Evolutionary conservation across 2,888 invertebrate genomes (phyloP).

Genomic region (Caenorhabditis auriculariae): DNA sequence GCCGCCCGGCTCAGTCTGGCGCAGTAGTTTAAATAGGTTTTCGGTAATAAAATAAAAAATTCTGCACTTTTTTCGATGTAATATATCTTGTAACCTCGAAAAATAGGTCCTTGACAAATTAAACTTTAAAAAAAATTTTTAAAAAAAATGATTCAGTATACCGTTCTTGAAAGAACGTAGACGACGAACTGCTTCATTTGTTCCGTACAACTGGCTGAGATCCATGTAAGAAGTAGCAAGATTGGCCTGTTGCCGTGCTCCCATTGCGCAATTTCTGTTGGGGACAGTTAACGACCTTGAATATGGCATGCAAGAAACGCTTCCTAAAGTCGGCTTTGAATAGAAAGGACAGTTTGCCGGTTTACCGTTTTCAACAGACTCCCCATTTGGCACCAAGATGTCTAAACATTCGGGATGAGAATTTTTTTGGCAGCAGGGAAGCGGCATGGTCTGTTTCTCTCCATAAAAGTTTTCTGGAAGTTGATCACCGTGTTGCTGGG

Average conservation of each 20-base stretch:
- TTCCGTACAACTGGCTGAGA: conserved; percentile 82
- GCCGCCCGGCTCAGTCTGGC: no score
- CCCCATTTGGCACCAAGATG: conserved; percentile 67
- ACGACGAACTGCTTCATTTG: conserved; percentile 76
- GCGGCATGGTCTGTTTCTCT: conserved; percentile 71
- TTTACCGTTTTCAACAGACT: conserved; percentile 66
- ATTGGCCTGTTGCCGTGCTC: conserved; percentile 81
- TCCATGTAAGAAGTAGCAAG: conserved; percentile 84
- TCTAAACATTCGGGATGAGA: conserved; percentile 55
- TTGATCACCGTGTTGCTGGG: no score
- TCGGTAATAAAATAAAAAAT: no score
- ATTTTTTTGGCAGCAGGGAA: conserved; percentile 53
- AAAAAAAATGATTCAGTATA: not conserved
- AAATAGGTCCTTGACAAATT: conserved; percentile 5
- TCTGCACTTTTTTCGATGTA: no score
- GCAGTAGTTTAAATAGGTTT: no score
- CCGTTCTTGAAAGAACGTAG: conserved; percentile 78
- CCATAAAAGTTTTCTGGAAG: conserved; percentile 35
- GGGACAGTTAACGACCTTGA: conserved; percentile 53
- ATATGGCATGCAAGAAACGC: conserved; percentile 51
- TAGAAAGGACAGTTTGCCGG: not conserved
- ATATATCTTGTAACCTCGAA: no score
- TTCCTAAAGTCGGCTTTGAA: conserved; percentile 7
- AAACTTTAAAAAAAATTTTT: no score
- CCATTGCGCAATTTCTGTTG: conserved; percentile 54